phyloP scores from a whole-genome alignment of 2,797 vertebrate species.

The Sebastes minor region DNA sequence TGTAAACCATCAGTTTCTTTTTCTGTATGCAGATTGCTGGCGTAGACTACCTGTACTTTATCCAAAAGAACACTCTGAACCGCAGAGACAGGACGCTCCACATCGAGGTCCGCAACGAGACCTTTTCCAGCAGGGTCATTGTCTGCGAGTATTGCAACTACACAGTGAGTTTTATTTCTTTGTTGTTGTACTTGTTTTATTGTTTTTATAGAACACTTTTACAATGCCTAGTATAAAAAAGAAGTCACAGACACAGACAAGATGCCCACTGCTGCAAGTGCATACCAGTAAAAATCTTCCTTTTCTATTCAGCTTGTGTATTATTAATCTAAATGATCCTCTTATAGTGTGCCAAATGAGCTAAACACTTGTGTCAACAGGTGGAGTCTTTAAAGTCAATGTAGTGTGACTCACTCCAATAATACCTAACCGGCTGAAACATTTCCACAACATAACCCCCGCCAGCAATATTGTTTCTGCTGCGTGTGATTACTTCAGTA shows the following conservation, averaged over 20 bases:
- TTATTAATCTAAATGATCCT: slow-evolving; percentile 10
- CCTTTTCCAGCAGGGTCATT: slow-evolving; percentile 91
- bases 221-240: neutral
- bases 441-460: neutral
- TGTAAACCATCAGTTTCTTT: neutral
- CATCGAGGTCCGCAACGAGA: slow-evolving; percentile 94
- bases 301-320: neutral
- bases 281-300: neutral
- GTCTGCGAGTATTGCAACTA: slow-evolving; percentile 92
- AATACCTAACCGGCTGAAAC: neutral
- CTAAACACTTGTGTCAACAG: slow-evolving; percentile 8
- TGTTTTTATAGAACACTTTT: neutral
- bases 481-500: neutral
- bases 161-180: slow-evolving; percentile 77
- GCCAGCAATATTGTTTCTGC: neutral
- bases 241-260: neutral
- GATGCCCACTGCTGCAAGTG: neutral
- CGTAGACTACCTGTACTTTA: slow-evolving; percentile 95
- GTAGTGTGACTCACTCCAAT: neutral
- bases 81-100: slow-evolving; percentile 88
- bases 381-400: slow-evolving; percentile 5
- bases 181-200: neutral
- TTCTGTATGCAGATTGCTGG: slow-evolving; percentile 87
- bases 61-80: slow-evolving; percentile 94
- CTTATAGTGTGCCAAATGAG: neutral